Conservation (phyloP, 2,888 invertebrate species). For the Hydriomena furcata region DNA sequence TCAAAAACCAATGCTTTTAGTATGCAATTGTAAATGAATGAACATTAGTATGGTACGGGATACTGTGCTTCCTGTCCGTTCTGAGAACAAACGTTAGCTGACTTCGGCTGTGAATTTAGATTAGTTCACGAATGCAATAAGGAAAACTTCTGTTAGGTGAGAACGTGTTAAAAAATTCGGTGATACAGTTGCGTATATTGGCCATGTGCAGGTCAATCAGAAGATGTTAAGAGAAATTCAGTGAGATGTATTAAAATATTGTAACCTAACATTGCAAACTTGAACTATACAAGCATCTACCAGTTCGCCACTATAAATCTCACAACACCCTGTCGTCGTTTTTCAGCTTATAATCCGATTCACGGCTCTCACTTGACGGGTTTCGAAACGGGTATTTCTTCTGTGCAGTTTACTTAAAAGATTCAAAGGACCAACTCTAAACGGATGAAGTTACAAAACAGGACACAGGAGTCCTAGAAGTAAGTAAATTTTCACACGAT, state of each 20-base stretch:
- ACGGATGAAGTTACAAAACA: not conserved
- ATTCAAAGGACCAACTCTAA: slow-evolving; percentile 6
- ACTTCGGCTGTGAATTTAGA: slow-evolving; percentile 34
- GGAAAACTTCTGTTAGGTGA: slow-evolving; percentile 20
- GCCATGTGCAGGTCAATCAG: too few relatives aligned
- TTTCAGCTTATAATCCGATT: slow-evolving; percentile 22
- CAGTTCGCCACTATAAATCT: slow-evolving; percentile 15
- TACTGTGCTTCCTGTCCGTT: slow-evolving; percentile 56
- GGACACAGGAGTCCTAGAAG: slow-evolving; percentile 1
- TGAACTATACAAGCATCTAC: slow-evolving; percentile 5
- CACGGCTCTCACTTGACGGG: slow-evolving; percentile 21
- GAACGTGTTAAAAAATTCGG: not conserved
- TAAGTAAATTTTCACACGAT: slow-evolving; percentile 11
- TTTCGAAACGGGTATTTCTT: slow-evolving; percentile 25
- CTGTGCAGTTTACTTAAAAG: slow-evolving; percentile 11
- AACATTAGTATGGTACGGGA: slow-evolving; percentile 41
- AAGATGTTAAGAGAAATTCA: too few relatives aligned
- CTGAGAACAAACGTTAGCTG: slow-evolving; percentile 44
- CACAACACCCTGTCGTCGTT: slow-evolving; percentile 13
- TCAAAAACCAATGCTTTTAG: slow-evolving; percentile 42
- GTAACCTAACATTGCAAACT: slow-evolving; percentile 3
- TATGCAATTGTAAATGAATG: slow-evolving; percentile 45
- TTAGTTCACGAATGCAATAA: slow-evolving; percentile 24
- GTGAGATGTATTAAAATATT: too few relatives aligned
- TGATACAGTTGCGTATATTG: not conserved